Evolutionary conservation across 2,113 vertebrate genomes (phyloP), one percentile per base, ranked within the genome.

Genomic region (Pristiophorus japonicus): DNA sequence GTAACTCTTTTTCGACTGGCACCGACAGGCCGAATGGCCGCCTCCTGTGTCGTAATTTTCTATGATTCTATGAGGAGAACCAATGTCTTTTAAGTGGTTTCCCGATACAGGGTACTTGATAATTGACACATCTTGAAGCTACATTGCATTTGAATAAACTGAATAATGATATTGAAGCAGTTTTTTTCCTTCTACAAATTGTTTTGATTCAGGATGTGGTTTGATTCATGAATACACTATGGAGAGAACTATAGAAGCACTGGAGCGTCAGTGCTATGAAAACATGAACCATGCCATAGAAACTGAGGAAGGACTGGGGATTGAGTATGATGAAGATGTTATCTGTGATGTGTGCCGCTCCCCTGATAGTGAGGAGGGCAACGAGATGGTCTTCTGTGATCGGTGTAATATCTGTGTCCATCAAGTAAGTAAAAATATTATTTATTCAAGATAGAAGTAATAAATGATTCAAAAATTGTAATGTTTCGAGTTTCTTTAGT

Each of bases 361-460:
- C 85, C 99, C 99, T 0, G 99, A 99, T 97, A 99, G 99, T 30
- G 99, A 99, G 96, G 99, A 99, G 96, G 99, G 99, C 3, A 99
- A 99, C 95, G 99, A 99, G 97, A 99, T 99, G 99, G 99, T 99
- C 95, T 99, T 99, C 97, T 99, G 99, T 96, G 99, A 99, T 97
- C 98, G 99, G 97, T 99, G 99, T 97, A 99, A 99, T 97, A 98
- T 99, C 97, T 99, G 99, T 91, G 99, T 99, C 70, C 99, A 99
- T 97, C 99, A 99, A 99, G 99, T 99, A 96, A 96, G 97, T 96
- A 95, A 11, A 70, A 73, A 70, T 70, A 22, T 51, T 73, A 70
- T 47, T 47, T 51, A 70, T 47, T 70, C 30, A 94, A 70, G 34
- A n/a, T 30, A 59, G 8, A 94, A 70, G 12, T 30, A 70, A 45